Conservation (phyloP, 2,113 vertebrate genomes). For the Xenus cinereus region DNA sequence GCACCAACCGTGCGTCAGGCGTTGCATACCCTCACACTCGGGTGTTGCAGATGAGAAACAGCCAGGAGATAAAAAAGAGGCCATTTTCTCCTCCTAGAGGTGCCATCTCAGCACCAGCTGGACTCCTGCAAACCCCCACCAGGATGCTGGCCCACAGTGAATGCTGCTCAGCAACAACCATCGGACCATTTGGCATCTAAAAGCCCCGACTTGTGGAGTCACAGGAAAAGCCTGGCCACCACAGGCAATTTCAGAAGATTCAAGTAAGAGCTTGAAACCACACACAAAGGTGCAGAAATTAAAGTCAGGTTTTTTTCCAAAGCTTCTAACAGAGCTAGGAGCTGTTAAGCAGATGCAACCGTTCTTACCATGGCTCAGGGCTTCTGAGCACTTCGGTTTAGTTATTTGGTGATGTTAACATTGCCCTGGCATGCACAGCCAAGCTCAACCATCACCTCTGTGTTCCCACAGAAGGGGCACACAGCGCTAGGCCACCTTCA, state of each 20-base stretch:
- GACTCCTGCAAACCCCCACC: background rate
- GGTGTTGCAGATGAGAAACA: background rate
- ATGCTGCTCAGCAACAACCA: rapidly evolving
- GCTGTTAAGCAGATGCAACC: background rate
- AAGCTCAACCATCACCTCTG: background rate
- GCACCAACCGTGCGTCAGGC: rapidly evolving
- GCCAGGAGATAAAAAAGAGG: background rate
- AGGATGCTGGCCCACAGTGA: background rate
- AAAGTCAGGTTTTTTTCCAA: background rate
- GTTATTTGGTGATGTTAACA: background rate
- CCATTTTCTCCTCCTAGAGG: background rate
- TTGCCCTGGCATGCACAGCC: background rate
- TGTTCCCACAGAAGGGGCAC: background rate
- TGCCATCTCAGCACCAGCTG: background rate
- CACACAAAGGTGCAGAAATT: background rate
- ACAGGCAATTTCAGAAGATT: background rate
- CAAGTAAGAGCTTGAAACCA: background rate
- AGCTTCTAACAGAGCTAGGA: background rate
- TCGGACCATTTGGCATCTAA: background rate
- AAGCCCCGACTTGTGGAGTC: background rate
- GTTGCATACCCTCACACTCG: background rate
- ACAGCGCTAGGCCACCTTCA: background rate
- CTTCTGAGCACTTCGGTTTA: background rate
- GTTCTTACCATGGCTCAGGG: background rate
- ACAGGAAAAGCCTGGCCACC: background rate